Evolutionary conservation across 2,113 vertebrate genomes (phyloP).

Genomic region (Ammodytes dubius): DNA sequence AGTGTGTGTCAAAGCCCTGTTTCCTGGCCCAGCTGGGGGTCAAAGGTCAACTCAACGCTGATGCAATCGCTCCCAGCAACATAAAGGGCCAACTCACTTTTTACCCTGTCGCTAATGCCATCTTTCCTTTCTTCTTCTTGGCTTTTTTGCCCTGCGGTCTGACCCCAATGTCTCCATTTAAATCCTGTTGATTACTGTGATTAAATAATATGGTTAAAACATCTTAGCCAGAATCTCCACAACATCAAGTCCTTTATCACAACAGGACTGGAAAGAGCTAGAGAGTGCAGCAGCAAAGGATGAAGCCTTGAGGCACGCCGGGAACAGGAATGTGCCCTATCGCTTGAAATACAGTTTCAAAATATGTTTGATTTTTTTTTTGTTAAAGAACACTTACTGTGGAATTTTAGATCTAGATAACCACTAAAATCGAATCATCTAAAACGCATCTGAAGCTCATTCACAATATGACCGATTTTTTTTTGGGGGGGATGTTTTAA

Average conservation of each 20-base stretch:
- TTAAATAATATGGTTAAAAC: conserved; percentile 43
- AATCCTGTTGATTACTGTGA: conserved; percentile 25
- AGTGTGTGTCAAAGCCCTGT: conserved; percentile 75
- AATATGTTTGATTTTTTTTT: neutral
- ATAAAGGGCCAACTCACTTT: conserved; percentile 46
- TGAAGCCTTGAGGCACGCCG: neutral
- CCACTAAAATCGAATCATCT: neutral
- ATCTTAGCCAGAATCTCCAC: conserved; percentile 47
- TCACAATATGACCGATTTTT: neutral
- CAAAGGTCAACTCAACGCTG: conserved; percentile 70
- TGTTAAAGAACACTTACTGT: neutral
- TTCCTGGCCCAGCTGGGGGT: conserved; percentile 75
- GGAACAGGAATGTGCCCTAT: conserved; percentile 7
- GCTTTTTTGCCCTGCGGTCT: conserved; percentile 46
- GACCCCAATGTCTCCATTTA: conserved; percentile 44
- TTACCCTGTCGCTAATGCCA: conserved; percentile 30
- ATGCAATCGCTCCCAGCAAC: conserved; percentile 67
- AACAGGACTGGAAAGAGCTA: conserved; percentile 36
- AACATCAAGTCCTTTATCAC: conserved; percentile 52
- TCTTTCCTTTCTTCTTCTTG: conserved; percentile 45
- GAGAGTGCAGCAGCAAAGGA: conserved; percentile 16
- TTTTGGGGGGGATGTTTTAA: neutral
- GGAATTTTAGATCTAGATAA: neutral
- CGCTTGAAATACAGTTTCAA: neutral
- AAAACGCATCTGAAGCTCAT: neutral